These are phyloP conservation scores for Eilema griseolum DNA, from an alignment of 2,888 invertebrate genomes.

Conservation along the genomic window DNA sequence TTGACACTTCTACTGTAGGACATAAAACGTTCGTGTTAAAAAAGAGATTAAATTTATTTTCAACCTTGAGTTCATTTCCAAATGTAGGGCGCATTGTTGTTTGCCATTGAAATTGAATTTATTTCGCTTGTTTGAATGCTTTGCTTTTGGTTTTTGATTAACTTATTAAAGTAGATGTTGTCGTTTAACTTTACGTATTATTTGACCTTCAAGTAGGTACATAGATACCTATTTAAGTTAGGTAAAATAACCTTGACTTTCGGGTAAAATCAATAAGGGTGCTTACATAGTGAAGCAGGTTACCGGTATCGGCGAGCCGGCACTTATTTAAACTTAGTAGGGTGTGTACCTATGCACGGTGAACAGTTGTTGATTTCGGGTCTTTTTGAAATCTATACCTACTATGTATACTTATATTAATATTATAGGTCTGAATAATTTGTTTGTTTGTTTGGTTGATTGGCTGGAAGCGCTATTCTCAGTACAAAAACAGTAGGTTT, in stretches of 20 bases:
- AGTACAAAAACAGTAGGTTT: too few species aligned
- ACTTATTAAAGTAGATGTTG: background rate
- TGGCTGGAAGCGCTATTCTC: too few species aligned
- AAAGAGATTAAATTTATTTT: slow-evolving; percentile 15
- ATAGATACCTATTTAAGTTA: background rate
- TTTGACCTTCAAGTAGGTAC: background rate
- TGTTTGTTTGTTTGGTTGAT: too few species aligned
- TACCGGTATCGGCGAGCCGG: too few species aligned
- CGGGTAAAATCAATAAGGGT: background rate
- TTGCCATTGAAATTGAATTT: slow-evolving; percentile 5
- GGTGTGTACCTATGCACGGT: too few species aligned
- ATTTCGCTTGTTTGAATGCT: slow-evolving; percentile 18
- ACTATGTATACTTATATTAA: too few species aligned
- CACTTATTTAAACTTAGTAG: too few species aligned
- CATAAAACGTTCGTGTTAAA: slow-evolving; percentile 3
- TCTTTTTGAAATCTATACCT: too few species aligned
- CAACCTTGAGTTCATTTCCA: slow-evolving; percentile 33
- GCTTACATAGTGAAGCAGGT: too few species aligned
- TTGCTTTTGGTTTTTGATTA: slow-evolving; percentile 21
- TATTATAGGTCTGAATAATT: too few species aligned
- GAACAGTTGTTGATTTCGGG: too few species aligned
- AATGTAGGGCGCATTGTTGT: slow-evolving; percentile 16
- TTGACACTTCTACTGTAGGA: background rate
- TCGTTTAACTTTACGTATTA: background rate
- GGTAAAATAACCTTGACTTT: background rate